phyloP scores from a whole-genome alignment of 2,888 invertebrate genomes.

The Punctoribates punctum region DNA sequence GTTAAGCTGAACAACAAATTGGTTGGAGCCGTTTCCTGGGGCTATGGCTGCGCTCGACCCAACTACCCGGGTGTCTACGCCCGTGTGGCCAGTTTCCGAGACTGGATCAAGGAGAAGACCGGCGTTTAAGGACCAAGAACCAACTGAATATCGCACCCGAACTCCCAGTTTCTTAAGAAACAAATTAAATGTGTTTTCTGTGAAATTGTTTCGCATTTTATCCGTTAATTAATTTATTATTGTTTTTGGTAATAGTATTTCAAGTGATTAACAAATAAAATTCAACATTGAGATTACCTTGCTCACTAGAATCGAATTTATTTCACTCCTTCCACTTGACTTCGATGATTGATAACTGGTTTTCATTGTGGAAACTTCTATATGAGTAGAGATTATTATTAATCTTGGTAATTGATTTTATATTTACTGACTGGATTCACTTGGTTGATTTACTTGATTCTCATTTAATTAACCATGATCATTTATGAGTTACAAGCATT shows the following conservation, averaged over 20 bases:
- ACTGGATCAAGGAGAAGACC: conserved; percentile 47
- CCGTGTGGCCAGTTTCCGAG: conserved; percentile 48
- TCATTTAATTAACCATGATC: too few species aligned
- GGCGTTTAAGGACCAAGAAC: neutral
- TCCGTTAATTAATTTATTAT: neutral
- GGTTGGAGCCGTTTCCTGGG: conserved; percentile 50
- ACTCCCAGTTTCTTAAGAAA: neutral
- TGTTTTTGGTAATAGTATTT: neutral
- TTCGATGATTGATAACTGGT: too few species aligned
- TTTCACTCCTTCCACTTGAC: too few species aligned
- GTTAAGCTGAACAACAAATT: conserved; percentile 38
- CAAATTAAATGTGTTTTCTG: neutral
- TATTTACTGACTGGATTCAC: too few species aligned
- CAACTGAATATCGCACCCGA: neutral
- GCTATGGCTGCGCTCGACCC: conserved; percentile 48
- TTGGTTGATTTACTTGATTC: too few species aligned
- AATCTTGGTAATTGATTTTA: too few species aligned
- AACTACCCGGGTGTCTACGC: conserved; percentile 50
- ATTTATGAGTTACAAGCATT: too few species aligned
- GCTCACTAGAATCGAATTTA: too few species aligned
- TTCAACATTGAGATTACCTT: too few species aligned
- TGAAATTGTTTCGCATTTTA: neutral
- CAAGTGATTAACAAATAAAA: neutral
- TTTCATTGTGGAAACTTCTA: too few species aligned
- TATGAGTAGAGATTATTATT: too few species aligned